These are phyloP conservation scores for Psilopsiagon aurifrons DNA, from an alignment of 2,113 vertebrate genomes.

Conservation along the genomic window DNA sequence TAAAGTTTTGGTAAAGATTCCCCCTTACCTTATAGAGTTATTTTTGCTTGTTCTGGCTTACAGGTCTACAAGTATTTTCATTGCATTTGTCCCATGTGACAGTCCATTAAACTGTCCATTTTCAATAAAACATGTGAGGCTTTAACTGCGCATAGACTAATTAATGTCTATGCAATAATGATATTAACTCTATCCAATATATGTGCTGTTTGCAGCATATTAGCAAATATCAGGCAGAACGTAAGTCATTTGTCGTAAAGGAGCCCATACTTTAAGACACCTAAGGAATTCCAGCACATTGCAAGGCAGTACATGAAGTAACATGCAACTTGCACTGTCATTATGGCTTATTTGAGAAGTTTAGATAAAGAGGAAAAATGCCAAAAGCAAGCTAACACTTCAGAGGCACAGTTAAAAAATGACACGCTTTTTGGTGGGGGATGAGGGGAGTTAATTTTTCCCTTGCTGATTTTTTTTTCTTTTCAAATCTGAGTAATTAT, in stretches of 20 bases:
- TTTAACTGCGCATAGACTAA: background rate
- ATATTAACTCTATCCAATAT: background rate
- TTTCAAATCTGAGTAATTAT: slow-evolving; percentile 2
- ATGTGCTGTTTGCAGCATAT: background rate
- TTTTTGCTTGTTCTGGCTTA: background rate
- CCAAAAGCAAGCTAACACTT: slow-evolving; percentile 67
- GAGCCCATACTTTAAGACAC: slow-evolving; percentile 50
- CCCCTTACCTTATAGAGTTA: background rate
- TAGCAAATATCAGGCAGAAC: slow-evolving; percentile 14
- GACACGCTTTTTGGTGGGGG: background rate
- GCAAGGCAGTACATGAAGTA: slow-evolving; percentile 54
- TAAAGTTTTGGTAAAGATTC: background rate
- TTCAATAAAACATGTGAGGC: background rate
- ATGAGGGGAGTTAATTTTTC: background rate
- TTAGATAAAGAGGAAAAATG: slow-evolving; percentile 55
- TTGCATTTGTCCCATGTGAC: background rate
- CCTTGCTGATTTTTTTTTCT: background rate
- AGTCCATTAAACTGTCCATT: background rate
- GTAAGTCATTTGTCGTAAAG: background rate
- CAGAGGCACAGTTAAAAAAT: slow-evolving; percentile 48
- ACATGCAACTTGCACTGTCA: slow-evolving; percentile 45
- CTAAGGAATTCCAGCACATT: slow-evolving; percentile 7
- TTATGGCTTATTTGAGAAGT: slow-evolving; percentile 54
- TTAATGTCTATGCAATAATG: background rate
- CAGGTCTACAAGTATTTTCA: background rate